Evolutionary conservation across 2,888 invertebrate species (phyloP).

Genomic region (Lathronympha strigana): DNA sequence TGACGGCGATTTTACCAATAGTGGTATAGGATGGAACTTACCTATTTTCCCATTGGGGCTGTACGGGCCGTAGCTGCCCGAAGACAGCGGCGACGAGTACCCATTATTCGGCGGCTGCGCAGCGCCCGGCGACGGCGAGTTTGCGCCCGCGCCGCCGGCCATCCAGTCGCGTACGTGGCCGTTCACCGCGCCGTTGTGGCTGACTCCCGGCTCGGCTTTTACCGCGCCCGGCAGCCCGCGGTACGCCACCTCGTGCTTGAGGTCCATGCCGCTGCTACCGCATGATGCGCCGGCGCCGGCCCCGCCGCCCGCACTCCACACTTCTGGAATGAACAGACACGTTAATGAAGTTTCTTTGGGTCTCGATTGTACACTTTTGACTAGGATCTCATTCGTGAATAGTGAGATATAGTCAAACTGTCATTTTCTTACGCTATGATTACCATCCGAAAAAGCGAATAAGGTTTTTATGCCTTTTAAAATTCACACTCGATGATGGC

Average conservation of each 20-base stretch:
- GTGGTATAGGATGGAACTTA: slow-evolving; percentile 69
- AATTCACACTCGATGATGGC: too few species aligned
- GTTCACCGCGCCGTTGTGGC: slow-evolving; percentile 81
- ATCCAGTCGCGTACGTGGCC: slow-evolving; percentile 80
- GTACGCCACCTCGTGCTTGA: slow-evolving; percentile 87
- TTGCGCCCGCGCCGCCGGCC: slow-evolving; percentile 83
- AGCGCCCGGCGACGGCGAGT: slow-evolving; percentile 87
- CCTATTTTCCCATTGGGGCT: slow-evolving; percentile 96
- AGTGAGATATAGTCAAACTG: too few species aligned
- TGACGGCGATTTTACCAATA: neutral
- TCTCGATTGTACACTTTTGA: too few species aligned
- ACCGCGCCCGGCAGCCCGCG: slow-evolving; percentile 77
- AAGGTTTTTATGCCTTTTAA: too few species aligned
- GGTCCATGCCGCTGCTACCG: slow-evolving; percentile 85
- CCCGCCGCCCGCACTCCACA: slow-evolving; percentile 82
- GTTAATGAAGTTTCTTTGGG: neutral
- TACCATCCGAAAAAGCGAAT: too few species aligned
- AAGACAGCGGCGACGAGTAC: slow-evolving; percentile 93
- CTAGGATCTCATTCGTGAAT: too few species aligned
- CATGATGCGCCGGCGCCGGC: slow-evolving; percentile 79
- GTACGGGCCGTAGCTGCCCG: slow-evolving; percentile 95
- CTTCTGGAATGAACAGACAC: slow-evolving; percentile 59
- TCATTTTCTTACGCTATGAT: too few species aligned
- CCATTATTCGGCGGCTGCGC: slow-evolving; percentile 88
- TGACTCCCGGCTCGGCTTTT: slow-evolving; percentile 79